Conservation (phyloP, 2,888 invertebrate genomes). For the Graphium colonna region DNA sequence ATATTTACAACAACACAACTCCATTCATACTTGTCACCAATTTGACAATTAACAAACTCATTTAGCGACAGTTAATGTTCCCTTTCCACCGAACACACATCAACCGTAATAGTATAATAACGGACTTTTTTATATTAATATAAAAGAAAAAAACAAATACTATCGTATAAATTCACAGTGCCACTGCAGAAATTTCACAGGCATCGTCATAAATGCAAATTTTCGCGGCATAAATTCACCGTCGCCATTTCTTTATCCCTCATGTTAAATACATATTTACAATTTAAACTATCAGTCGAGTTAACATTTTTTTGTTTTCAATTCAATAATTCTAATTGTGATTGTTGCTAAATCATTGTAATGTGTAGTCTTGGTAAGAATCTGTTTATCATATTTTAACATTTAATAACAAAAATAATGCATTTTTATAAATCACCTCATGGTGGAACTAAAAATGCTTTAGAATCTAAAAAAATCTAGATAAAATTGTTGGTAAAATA, state of each 20-base stretch:
- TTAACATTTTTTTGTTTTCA: background rate
- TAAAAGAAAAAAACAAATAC: slow-evolving; percentile 34
- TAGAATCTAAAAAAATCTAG: too few species aligned
- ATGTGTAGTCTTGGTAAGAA: too few species aligned
- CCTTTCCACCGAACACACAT: slow-evolving; percentile 34
- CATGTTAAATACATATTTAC: slow-evolving; percentile 9
- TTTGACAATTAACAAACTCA: slow-evolving; percentile 60
- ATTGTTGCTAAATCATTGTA: background rate
- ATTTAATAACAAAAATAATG: too few species aligned
- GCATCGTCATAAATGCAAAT: slow-evolving; percentile 8
- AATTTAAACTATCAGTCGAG: slow-evolving; percentile 16
- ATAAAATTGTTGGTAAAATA: too few species aligned
- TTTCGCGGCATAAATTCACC: background rate
- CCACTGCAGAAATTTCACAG: slow-evolving; percentile 42
- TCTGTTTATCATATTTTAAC: background rate
- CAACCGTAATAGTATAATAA: slow-evolving; percentile 30
- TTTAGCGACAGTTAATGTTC: slow-evolving; percentile 53
- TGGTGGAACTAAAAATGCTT: too few species aligned
- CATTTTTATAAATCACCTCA: too few species aligned
- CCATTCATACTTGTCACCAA: slow-evolving; percentile 42
- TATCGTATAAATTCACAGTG: slow-evolving; percentile 45
- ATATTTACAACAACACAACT: slow-evolving; percentile 62
- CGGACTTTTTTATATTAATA: slow-evolving; percentile 25
- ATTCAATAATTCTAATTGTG: slow-evolving; percentile 4
- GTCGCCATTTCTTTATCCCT: background rate